Evolutionary conservation across 2,888 invertebrate genomes (phyloP), one percentile per base, ranked within the genome.

Genomic region (Orthosia cruda): DNA sequence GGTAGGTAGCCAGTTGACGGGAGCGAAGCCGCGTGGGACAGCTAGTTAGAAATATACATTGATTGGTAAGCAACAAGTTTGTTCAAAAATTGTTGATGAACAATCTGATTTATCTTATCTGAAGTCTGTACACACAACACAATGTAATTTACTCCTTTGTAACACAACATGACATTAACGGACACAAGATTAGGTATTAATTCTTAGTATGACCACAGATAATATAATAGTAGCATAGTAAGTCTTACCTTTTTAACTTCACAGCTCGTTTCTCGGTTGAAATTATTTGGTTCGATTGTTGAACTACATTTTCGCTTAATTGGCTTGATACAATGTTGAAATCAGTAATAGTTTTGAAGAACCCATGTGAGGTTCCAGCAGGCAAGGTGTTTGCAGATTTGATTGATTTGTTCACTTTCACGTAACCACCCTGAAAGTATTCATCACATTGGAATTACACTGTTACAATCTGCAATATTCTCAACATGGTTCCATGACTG

Each of bases 271-370:
- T 97, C 93, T 90, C 96, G 91, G 85, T 97, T 96, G 91, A 97
- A 97, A 87, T 97, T 89, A 96, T 86, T 96, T 97, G 87, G 84
- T 94, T 95, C 11, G 94, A 90, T 89, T 94, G 92, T 64, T 74
- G 55, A 54, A 98, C 92, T 63, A 99, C 96, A 89, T 97, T 97
- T 81, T 97, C 96, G 7, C 97, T 97, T 91, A 98, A 97, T 62
- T 97, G 92, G 77, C 97, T 97, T 87, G 98, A 97, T 12, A 98
- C 96, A 83, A 97, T 96, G 54, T 97, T 97, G 90, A 99, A 99
- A 23, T 97, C 97, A 9, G 98, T 97, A 92, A 98, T 98, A n/a
- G 98, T 98, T 68, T 97, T 97, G 90, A 98, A 98, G 77, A 98
- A 97, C 87, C 98, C 97, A 91, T 98, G 98, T 61, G 98, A 97